A percentile compares a stretch with the other conserved stretches of the same genome.
Evolutionary conservation across 2,797 vertebrate species (phyloP).

Genomic region (Cirrhinus molitorella): DNA sequence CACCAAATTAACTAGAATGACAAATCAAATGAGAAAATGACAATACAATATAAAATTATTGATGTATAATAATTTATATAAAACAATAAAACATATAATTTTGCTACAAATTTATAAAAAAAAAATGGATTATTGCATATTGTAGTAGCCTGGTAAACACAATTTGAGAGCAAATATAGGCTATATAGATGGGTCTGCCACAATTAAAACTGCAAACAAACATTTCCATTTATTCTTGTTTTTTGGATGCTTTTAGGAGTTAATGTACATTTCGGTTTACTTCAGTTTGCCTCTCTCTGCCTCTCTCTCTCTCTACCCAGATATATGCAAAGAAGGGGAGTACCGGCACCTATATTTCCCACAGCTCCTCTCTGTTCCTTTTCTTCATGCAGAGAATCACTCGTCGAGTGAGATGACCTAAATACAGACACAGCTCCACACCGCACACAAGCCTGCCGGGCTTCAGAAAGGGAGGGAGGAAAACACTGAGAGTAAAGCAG

Average conservation of each 20-base stretch:
- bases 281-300: not conserved
- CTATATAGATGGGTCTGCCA: not conserved
- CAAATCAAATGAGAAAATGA: not conserved
- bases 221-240: not conserved
- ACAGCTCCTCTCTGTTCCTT: constrained; percentile 54
- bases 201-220: not conserved
- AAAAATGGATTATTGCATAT: not conserved
- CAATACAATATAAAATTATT: not conserved
- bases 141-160: not conserved
- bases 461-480: constrained; percentile 54
- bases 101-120: not conserved
- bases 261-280: too few species aligned
- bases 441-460: constrained; percentile 66
- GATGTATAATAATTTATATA: not conserved
- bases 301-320: not conserved
- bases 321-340: constrained; percentile 15
- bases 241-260: not conserved
- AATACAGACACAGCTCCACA: constrained; percentile 72
- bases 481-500: constrained; percentile 29
- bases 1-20: not conserved
- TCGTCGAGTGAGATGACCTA: constrained; percentile 77
- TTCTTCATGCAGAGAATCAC: constrained; percentile 70
- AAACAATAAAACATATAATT: not conserved
- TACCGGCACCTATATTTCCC: constrained; percentile 13
- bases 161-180: not conserved